A percentile compares a stretch with the other conserved stretches of the same genome.
Conservation (phyloP, 2,888 invertebrate genomes). For the Chaitophorus viminalis region DNA sequence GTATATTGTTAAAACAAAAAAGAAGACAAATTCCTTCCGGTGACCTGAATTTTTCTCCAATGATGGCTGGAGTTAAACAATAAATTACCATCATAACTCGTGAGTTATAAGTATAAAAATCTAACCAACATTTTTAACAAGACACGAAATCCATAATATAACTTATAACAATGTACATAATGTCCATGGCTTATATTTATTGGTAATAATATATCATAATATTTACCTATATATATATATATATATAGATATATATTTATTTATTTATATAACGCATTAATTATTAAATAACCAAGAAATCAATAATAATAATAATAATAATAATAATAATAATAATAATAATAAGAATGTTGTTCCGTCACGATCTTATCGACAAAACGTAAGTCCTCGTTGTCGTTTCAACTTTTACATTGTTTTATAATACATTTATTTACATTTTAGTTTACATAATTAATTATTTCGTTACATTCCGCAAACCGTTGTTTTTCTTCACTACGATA, state of each 20-base stretch:
- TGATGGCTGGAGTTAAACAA: too few species aligned
- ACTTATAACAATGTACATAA: neutral
- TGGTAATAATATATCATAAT: too few species aligned
- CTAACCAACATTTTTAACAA: too few species aligned
- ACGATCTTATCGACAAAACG: neutral
- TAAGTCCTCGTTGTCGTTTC: neutral
- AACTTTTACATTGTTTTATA: conserved; percentile 29
- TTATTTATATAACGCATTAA: neutral
- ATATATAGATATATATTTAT: neutral
- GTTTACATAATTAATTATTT: conserved; percentile 63
- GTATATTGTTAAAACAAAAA: too few species aligned
- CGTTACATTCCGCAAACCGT: conserved; percentile 57
- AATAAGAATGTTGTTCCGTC: neutral
- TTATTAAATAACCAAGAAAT: conserved; percentile 25
- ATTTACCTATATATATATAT: too few species aligned
- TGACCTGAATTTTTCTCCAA: too few species aligned
- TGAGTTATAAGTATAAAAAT: too few species aligned
- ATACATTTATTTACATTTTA: conserved; percentile 49
- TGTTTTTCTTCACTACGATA: conserved; percentile 68
- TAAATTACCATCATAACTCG: too few species aligned
- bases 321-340: neutral
- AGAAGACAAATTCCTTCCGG: too few species aligned
- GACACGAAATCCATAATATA: neutral
- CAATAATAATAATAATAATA: neutral
- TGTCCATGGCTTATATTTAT: conserved; percentile 4